Evolutionary conservation across 2,888 invertebrate genomes (phyloP), one percentile per base, ranked within the genome.

Genomic region (Amblyteles armatorius): DNA sequence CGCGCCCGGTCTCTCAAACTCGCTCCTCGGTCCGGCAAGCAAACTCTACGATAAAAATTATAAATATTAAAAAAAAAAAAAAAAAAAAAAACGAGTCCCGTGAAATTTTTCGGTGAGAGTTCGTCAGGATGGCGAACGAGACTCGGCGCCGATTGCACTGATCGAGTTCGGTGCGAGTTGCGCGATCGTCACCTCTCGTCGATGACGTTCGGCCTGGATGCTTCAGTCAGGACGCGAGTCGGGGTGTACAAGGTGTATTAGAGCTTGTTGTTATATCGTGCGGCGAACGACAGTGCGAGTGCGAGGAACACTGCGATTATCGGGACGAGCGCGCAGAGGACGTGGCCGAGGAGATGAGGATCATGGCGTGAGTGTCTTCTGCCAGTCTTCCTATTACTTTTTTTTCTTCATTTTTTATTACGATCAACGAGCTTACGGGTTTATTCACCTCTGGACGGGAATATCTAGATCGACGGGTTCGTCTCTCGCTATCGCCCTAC

Each of bases 351-450:
- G 55, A 73, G 77, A 16, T 36, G 40, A 78, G 44, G 19, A 78
- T 84, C 78, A 69, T 78, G 78, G 50, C 81, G 84, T 84, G 78
- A 84, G 84, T 50, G 4, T 40, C 48, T 22, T 52, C 74, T 52
- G 3, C 26, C 22, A 22, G 11, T 26, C 11, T 11, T 60, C 26
- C 60, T 60, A 13, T 26, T 26, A 11, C 60, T 11, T 16, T 60
- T 11, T 57, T 65, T 52, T 26, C 36, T 52, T 50, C 40, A 48
- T 7, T 16, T 48, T 33, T 63, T 33, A 22, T 26, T 52, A 52
- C 29, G 29, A 44, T 65, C 13, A 67, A 68, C 16, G 26, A 19
- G 69, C 78, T 79, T 79, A 76, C 36, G 36, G 36, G 36, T 36
- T 36, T 36, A 36, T 83, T 80, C 55, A 80, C 69, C 79, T 72